Base-by-base conservation (phyloP, 2,888 invertebrate genomes). In the Machimus rusticus region DNA sequence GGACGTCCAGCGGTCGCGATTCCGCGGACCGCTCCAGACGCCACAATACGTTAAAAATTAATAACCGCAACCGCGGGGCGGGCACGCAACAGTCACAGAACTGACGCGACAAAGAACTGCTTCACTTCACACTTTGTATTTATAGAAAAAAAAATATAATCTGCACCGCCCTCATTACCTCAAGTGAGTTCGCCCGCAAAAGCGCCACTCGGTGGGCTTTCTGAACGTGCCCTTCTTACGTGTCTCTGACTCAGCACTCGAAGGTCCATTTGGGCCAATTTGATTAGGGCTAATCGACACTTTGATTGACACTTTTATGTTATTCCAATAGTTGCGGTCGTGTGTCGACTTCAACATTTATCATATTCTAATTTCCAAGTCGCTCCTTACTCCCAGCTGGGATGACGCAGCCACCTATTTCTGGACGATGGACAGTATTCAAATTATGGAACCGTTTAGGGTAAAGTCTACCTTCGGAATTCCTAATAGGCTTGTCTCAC, bases 281-380 rank as follows among this genome's bases (percentile, higher is more conserved):
- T 82, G 34, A 57, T 57, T 82, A 57, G 39, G 55, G 19, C 57
- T 82, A 82, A 82, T 82, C 82, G 82, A 82, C 82, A 82, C 82
- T 82, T 57, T 82, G 82, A 82, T 82, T 82, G 82, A 82, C 82
- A 82, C 66, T 82, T 57, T 82, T 37, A 55, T 82, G 82, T 82
- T 82, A 57, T 82, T 57, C 31, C 82, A 66, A 82, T 82, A 37
- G n/a, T 66, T 66, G 34, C 37, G 82, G 51, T 19, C 82, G 55
- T 82, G 66, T 57, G 31, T 55, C 34, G 55, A 16, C 34, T 55
- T 12, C 34, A 55, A 31, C 57, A 81, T 81, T 81, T 81, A 55
- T 81, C 81, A 81, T 81, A 81, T 81, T 81, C 55, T 81, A 81
- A 55, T 81, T 28, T 51, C 51, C 19, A 9, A 28, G 12, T 66